Evolutionary conservation across 2,113 vertebrate genomes (phyloP), one percentile per base, ranked within the genome.

Genomic region (Hippolais icterina): DNA sequence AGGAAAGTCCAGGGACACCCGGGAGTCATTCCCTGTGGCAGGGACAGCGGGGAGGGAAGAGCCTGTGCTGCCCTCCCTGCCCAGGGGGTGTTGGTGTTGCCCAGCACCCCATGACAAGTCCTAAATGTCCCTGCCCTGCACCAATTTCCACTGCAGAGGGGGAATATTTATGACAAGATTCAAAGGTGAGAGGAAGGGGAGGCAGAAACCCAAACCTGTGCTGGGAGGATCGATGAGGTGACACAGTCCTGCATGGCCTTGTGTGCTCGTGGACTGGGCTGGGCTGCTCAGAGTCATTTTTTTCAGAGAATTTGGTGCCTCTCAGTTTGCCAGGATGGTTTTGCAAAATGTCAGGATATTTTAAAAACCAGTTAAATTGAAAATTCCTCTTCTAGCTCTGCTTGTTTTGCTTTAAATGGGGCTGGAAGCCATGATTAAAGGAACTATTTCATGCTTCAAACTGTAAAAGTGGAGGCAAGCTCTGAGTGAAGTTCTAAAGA

Each of bases 171-270:
- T 54, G 81, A 35, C 0, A 77, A 89, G 95, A n/a, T 77, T 81
- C 84, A 46, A 85, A 86, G 82, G 80, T 63, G 93, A 44, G 49
- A 86, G 41, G 20, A n/a, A n/a, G n/a, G n/a, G 76, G 72, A 94
- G 88, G 92, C 90, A 96, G 69, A 60, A 92, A 89, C 66, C 60
- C 88, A 76, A 76, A 10, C 37, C 69, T 89, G 90, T 89, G 10
- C 86, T 23, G 76, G 90, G 83, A 93, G 92, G 92, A 96, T 96
- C 69, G 44, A 90, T 92, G 96, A 87, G 93, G 90, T 96, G 96
- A 5, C 57, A 88, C 24, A 46, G 88, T 53, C 44, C 90, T 70
- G 35, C 52, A 0, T 44, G 63, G 87, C 79, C 71, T 33, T 35
- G 47, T 29, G 33, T 59, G 52, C 61, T 90, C 64, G 3, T 53